Conservation (phyloP, 2,113 vertebrate genomes). For the Mormyrus iriodes region DNA sequence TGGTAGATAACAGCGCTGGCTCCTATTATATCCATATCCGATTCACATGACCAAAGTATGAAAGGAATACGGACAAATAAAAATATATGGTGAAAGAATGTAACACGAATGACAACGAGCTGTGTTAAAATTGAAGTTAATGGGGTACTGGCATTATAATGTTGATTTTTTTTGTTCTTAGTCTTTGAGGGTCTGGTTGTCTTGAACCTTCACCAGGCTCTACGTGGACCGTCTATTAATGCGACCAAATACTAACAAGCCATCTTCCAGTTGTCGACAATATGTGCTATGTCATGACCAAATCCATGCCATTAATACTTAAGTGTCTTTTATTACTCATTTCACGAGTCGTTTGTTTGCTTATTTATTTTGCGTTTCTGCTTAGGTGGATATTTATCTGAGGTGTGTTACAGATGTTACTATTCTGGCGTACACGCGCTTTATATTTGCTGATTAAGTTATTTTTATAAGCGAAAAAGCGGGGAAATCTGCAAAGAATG, state of each 20-base stretch:
- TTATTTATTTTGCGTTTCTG: neutral
- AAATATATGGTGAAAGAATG: neutral
- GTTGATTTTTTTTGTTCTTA: neutral
- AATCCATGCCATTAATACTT: neutral
- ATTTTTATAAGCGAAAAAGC: neutral
- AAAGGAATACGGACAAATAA: neutral
- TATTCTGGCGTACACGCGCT: neutral
- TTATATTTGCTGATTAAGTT: neutral
- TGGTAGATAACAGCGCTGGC: neutral
- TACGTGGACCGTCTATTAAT: neutral
- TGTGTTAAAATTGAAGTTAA: neutral
- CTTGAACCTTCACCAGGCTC: neutral
- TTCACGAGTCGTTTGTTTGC: neutral
- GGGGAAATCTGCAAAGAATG: neutral
- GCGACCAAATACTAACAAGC: neutral
- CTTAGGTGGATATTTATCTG: neutral
- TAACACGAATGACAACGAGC: neutral
- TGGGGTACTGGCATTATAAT: neutral
- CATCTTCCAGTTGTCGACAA: neutral
- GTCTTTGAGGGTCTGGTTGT: neutral
- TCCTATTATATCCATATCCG: neutral
- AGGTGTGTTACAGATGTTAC: neutral
- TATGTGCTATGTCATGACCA: neutral
- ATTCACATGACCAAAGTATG: neutral
- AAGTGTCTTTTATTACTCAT: neutral